Evolutionary conservation across 1,140 invertebrate genomes (phyloP).

Genomic region (Zophobas morio): DNA sequence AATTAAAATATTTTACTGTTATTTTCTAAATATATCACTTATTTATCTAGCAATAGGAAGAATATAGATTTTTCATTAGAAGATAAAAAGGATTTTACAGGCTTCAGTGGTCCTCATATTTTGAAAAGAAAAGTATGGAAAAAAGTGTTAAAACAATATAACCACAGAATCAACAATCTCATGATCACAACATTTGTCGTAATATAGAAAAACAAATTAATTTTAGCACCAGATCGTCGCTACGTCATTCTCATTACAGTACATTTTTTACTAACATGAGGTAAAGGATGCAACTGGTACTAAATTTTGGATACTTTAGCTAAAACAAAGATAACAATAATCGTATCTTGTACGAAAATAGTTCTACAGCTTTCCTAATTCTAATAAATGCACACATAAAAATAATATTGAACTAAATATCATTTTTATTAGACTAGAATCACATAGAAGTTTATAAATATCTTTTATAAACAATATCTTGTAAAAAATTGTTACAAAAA

Average conservation of each 20-base stretch:
- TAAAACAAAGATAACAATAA: constrained; percentile 32
- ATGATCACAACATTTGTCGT: constrained; percentile 31
- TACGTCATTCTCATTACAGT: constrained; percentile 13
- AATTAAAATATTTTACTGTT: constrained; percentile 51
- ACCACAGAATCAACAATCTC: constrained; percentile 29
- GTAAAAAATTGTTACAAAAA: constrained; percentile 41
- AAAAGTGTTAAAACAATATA: constrained; percentile 15
- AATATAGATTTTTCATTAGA: constrained; percentile 58
- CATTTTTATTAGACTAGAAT: constrained; percentile 53
- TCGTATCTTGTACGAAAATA: constrained; percentile 55
- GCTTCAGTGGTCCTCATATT: constrained; percentile 52
- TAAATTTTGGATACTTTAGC: constrained; percentile 13
- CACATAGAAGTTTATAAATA: constrained; percentile 53
- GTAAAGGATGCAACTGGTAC: constrained; percentile 3
- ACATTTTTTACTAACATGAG: constrained; percentile 23
- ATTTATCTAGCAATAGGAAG: constrained; percentile 59
- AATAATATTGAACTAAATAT: constrained; percentile 52
- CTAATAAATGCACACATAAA: constrained; percentile 54
- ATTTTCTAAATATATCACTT: constrained; percentile 54
- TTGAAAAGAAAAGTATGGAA: constrained; percentile 20
- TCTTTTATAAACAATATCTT: constrained; percentile 52
- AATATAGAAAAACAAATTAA: constrained; percentile 24
- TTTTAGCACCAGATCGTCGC: constrained; percentile 40
- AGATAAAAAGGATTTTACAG: constrained; percentile 48
- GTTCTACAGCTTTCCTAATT: constrained; percentile 45